Conservation (phyloP, 2,797 vertebrate genomes). For the Sebastolobus altivelis region DNA sequence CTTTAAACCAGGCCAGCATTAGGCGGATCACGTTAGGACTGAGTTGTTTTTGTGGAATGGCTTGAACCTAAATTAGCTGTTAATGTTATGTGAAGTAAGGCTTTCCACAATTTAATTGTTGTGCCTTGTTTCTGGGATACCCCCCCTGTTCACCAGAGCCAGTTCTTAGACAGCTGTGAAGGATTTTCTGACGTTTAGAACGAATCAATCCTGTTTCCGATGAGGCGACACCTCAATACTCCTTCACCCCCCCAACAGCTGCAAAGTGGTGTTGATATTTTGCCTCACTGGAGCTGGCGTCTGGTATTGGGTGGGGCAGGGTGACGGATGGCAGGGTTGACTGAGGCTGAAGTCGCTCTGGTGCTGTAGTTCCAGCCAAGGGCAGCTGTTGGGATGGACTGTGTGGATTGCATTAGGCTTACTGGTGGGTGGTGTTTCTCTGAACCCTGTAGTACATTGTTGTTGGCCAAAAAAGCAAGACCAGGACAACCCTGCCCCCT, state of each 20-base stretch:
- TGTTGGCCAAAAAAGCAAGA: conserved; percentile 46
- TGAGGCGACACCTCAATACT: conserved; percentile 14
- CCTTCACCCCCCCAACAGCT: conserved; percentile 55
- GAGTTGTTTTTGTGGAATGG: neutral
- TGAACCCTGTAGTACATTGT: conserved; percentile 32
- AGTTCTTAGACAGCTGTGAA: conserved; percentile 30
- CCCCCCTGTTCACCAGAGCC: neutral
- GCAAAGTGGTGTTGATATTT: conserved; percentile 42
- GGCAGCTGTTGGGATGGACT: conserved; percentile 50
- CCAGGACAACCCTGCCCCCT: conserved; percentile 5
- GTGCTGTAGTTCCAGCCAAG: conserved; percentile 34
- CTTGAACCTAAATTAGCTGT: conserved; percentile 11
- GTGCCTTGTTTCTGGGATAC: conserved; percentile 5
- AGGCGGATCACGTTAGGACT: neutral
- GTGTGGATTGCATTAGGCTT: conserved; percentile 13
- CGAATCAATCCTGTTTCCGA: conserved; percentile 40
- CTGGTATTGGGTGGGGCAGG: conserved; percentile 40
- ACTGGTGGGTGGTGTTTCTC: conserved; percentile 20
- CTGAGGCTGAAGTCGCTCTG: conserved; percentile 10
- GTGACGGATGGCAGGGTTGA: conserved; percentile 42
- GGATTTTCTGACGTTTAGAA: conserved; percentile 43
- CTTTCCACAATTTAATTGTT: conserved; percentile 21
- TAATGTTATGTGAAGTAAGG: conserved; percentile 10
- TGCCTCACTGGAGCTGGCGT: conserved; percentile 32
- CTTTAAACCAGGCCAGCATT: neutral